Evolutionary conservation across 2,888 invertebrate genomes (phyloP), one percentile per base, ranked within the genome.

Genomic region (Diarsia rubi): DNA sequence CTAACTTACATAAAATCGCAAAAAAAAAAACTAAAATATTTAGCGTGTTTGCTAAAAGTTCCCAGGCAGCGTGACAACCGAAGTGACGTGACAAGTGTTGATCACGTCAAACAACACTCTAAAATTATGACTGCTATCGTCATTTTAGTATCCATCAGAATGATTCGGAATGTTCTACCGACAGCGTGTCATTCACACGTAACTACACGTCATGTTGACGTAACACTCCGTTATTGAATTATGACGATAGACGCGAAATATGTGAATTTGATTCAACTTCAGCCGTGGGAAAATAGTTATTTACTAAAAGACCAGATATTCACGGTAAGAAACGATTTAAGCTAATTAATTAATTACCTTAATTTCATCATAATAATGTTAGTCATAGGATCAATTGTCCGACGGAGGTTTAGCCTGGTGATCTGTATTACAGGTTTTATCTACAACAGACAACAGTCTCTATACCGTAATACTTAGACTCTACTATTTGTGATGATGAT

Each of bases 131-230:
- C 62, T 24, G n/a, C 42, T 42, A 47, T 71, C 21, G 62, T 24
- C 27, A 71, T 47, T 76, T 63, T 49, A 57, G n/a, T 57, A 71
- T 47, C 60, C 21, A 76, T 71, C 19, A 27, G 5, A 69, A 78
- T 44, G 21, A 76, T 59, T 37, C 24, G 49, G 73, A 42, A 62
- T 79, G 42, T 77, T 73, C n/a, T 79, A 73, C 73, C n/a, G 76
- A 73, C 64, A 79, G 54, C 73, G 44, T 79, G 76, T 79, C 79
- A 79, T 72, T 79, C 79, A 79, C 21, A 49, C 31, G 49, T 31
- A 16, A 57, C 72, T 49, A 57, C 64, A 63, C 16, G 42, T 47
- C 47, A 24, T 79, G 62, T 44, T 54, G 47, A 79, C 47, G 63
- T 63, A 47, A 71, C 64, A 72, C 31, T 57, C 9, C 8, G 27